A percentile compares a stretch with the other conserved stretches of the same genome.
These are phyloP conservation scores for Petrolisthes cinctipes DNA, from an alignment of 2,888 invertebrate species.

Conservation along the genomic window DNA sequence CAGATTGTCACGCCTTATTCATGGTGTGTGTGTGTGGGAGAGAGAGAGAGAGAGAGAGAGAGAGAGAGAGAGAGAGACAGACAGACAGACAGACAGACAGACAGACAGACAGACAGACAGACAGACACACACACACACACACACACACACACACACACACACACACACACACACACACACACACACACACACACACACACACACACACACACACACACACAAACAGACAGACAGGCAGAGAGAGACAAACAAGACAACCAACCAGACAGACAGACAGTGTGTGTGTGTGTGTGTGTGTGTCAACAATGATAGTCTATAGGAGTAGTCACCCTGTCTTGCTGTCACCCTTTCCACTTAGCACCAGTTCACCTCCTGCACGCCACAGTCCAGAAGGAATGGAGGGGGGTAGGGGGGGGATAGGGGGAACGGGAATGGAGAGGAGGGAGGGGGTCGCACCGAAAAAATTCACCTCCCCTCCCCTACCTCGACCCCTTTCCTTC, in stretches of 20 bases:
- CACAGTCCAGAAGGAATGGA: neutral
- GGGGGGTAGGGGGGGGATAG: neutral
- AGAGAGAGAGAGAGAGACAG: neutral
- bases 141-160: neutral
- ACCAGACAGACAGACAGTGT: neutral
- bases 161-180: neutral
- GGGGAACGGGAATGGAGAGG: neutral
- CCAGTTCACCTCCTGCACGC: too few species aligned
- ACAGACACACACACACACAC: neutral
- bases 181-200: neutral
- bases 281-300: too few species aligned
- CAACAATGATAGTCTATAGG: too few species aligned
- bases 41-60: neutral
- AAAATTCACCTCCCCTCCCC: too few species aligned
- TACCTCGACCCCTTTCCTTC: too few species aligned
- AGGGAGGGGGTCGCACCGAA: too few species aligned
- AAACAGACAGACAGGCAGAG: neutral
- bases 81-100: neutral
- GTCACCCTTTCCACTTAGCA: too few species aligned
- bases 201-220: neutral
- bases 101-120: neutral
- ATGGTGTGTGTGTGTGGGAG: neutral
- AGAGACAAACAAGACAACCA: neutral
- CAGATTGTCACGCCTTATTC: too few species aligned
- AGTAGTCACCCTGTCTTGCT: too few species aligned